Evolutionary conservation across 2,113 vertebrate genomes (phyloP).

Genomic region (Oplegnathus fasciatus): DNA sequence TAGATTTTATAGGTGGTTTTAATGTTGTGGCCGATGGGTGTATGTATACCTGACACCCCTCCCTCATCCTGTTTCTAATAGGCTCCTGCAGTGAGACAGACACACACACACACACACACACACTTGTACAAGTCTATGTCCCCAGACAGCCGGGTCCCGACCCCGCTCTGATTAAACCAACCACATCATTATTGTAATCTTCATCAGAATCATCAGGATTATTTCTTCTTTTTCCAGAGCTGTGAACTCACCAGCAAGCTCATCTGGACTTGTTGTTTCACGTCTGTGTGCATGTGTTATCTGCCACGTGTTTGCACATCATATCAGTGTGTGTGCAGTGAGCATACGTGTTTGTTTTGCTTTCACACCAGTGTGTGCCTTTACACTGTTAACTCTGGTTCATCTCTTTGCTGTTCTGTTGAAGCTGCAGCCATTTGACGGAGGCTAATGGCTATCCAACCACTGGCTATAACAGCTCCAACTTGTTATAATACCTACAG

Average conservation of each 20-base stretch:
- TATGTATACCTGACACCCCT: background rate
- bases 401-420: constrained; percentile 15
- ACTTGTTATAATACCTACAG: constrained; percentile 51
- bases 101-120: background rate
- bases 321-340: background rate
- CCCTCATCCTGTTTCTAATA: constrained; percentile 13
- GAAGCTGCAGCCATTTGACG: constrained; percentile 34
- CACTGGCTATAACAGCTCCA: constrained; percentile 1
- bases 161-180: constrained; percentile 59
- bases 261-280: background rate
- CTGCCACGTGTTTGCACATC: constrained; percentile 10
- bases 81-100: constrained; percentile 2
- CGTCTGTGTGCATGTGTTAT: background rate
- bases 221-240: constrained; percentile 15
- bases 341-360: constrained; percentile 13
- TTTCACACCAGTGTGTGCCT: background rate
- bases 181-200: constrained; percentile 49
- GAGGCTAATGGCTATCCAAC: constrained; percentile 37
- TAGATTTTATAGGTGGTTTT: no score
- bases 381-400: constrained; percentile 1
- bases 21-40: no score
- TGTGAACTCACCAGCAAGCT: constrained; percentile 9
- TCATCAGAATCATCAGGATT: constrained; percentile 39
- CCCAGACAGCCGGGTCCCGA: constrained; percentile 5
- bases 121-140: constrained; percentile 1